Evolutionary conservation across 2,797 vertebrate genomes (phyloP).

Genomic region (Myiothlypis coronata): DNA sequence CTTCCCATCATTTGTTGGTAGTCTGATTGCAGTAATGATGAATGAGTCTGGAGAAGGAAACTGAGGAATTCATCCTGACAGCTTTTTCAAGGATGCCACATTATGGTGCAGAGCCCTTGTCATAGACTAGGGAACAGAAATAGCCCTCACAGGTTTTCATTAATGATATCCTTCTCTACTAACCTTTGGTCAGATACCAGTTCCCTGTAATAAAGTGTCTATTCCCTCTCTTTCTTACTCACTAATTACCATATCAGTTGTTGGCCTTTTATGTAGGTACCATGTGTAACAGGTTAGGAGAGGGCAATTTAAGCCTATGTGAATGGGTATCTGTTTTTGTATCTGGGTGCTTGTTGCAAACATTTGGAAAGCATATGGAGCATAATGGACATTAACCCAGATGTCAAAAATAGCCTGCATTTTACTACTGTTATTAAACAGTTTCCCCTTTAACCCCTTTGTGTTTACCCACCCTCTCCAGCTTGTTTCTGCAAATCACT

Average conservation of each 20-base stretch:
- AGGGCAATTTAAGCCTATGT: conserved; percentile 64
- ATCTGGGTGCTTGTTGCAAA: conserved; percentile 73
- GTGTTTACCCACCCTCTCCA: conserved; percentile 77
- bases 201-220: conserved; percentile 49
- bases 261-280: conserved; percentile 69
- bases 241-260: conserved; percentile 73
- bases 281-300: conserved; percentile 72
- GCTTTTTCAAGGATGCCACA: conserved; percentile 67
- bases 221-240: conserved; percentile 48
- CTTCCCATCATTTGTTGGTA: conserved; percentile 62
- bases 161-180: conserved; percentile 48
- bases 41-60: conserved; percentile 69
- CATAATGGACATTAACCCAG: conserved; percentile 78
- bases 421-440: conserved; percentile 84
- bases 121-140: conserved; percentile 15
- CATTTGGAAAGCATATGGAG: conserved; percentile 85
- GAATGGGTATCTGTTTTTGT: conserved; percentile 79
- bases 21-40: conserved; percentile 73
- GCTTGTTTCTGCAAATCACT: conserved; percentile 76
- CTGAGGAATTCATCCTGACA: conserved; percentile 44
- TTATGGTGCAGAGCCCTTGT: conserved; percentile 56
- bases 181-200: conserved; percentile 28
- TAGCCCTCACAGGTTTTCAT: conserved; percentile 52
- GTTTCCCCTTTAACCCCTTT: conserved; percentile 79
- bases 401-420: conserved; percentile 81